A percentile compares a stretch with the other conserved stretches of the same genome.
Evolutionary conservation across 2,888 invertebrate genomes (phyloP).

Genomic region (Dermolepida albohirtum): DNA sequence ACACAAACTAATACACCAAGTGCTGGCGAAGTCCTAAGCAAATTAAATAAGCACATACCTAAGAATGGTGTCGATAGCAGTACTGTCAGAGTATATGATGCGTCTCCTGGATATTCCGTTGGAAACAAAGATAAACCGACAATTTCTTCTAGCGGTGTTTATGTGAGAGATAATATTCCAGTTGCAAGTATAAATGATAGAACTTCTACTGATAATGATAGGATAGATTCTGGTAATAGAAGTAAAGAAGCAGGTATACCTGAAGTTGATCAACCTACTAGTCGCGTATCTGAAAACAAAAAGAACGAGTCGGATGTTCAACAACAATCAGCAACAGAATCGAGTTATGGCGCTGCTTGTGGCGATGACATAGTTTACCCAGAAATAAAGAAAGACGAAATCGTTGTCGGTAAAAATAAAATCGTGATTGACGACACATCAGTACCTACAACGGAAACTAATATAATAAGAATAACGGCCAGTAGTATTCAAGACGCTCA

Average conservation of each 20-base stretch:
- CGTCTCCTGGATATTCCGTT: too few relatives aligned
- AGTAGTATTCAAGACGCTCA: slow-evolving; percentile 3
- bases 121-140: neutral
- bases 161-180: neutral
- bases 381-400: slow-evolving; percentile 18
- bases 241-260: too few relatives aligned
- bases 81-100: too few relatives aligned
- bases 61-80: too few relatives aligned
- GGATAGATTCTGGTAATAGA: too few relatives aligned
- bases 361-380: slow-evolving; percentile 28
- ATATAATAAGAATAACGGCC: slow-evolving; percentile 21
- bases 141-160: neutral
- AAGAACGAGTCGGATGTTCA: too few relatives aligned
- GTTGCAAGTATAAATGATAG: neutral
- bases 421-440: slow-evolving; percentile 26
- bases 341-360: slow-evolving; percentile 21
- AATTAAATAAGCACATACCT: too few relatives aligned
- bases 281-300: too few relatives aligned
- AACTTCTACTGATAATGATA: neutral
- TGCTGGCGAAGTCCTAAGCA: too few relatives aligned
- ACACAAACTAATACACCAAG: too few relatives aligned
- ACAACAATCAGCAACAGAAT: neutral
- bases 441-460: slow-evolving; percentile 34
- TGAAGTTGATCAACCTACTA: too few relatives aligned
- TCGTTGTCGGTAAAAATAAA: slow-evolving; percentile 34